phyloP scores from a whole-genome alignment of 2,888 invertebrate species.

The Pollenia amentaria region DNA sequence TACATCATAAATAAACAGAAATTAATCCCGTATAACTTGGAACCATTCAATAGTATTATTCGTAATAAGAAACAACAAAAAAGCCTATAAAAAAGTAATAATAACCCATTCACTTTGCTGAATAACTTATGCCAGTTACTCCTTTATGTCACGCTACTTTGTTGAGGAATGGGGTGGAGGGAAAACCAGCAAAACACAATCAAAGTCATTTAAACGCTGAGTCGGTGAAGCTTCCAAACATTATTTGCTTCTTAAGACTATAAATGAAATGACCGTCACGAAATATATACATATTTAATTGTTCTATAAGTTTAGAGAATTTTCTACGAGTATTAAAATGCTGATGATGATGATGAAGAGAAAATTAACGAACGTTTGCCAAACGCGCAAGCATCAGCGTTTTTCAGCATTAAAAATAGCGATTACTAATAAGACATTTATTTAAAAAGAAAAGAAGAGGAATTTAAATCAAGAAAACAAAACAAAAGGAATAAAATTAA shows the following conservation, averaged over 20 bases:
- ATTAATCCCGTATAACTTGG: constrained; percentile 65
- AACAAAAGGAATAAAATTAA: constrained; percentile 46
- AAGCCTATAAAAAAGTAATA: constrained; percentile 42
- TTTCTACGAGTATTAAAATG: constrained; percentile 58
- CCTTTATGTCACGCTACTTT: constrained; percentile 38
- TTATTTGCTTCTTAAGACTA: constrained; percentile 75
- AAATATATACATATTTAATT: constrained; percentile 58
- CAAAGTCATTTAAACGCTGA: constrained; percentile 34
- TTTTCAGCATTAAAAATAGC: constrained; percentile 7
- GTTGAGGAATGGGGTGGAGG: background rate
- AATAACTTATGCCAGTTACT: constrained; percentile 60
- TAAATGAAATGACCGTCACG: constrained; percentile 77
- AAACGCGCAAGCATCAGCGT: constrained; percentile 32
- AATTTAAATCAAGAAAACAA: constrained; percentile 49
- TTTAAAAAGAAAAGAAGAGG: background rate
- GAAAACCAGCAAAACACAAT: constrained; percentile 33
- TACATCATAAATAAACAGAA: constrained; percentile 67
- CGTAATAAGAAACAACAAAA: background rate
- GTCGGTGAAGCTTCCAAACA: constrained; percentile 72
- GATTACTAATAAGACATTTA: constrained; percentile 27
- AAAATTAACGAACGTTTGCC: constrained; percentile 47
- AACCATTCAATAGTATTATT: constrained; percentile 22
- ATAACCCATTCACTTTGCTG: constrained; percentile 66
- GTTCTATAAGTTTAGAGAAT: constrained; percentile 8
- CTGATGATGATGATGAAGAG: constrained; percentile 8